Evolutionary conservation across 2,888 invertebrate species (phyloP), one percentile per base, ranked within the genome.

Genomic region (Lasioglossum zephyrum): DNA sequence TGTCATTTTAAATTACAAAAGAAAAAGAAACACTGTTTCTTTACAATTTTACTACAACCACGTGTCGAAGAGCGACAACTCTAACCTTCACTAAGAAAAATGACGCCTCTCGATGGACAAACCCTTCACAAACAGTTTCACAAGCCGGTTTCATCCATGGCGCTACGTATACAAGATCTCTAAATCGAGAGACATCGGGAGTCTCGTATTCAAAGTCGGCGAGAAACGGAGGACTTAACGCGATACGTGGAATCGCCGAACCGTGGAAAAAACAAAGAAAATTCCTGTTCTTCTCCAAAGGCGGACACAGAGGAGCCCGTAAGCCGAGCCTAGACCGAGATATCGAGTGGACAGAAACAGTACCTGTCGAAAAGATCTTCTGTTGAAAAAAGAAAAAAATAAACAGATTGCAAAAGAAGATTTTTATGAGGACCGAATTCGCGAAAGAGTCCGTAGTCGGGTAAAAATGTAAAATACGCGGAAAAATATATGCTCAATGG

Each of bases 281-380:
- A 70, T 53, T 36, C 69, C 41, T n/a, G 26, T 31, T 18, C 22
- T 66, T 36, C 16, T 22, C n/a, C 16, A n/a, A 53, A 69, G 39
- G 22, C 22, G 69, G 69, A 69, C 63, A 16, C 78, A 11, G 8
- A 47, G 69, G 22, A 36, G 81, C 26, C 53, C 36, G 78, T 77
- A 77, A 78, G 16, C n/a, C 18, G 78, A 77, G 69, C 70, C 49
- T 9, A 4, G 4, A 39, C 9, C 22, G 22, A 1, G 69, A 39
- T 41, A 41, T 69, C 69, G 81, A 57, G 39, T 70, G 13, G 13
- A 78, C 44, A 36, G 53, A 36, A 70, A 78, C 70, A 77, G 77
- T 31, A 22, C 49, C 8, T 22, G 57, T 13, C 57, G n/a, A 26
- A n/a, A 18, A 70, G 36, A 31, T 72, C 77, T 81, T 49, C 49